phyloP scores from a whole-genome alignment of 2,113 vertebrate genomes.

The Lamprologus ornatipinnis region DNA sequence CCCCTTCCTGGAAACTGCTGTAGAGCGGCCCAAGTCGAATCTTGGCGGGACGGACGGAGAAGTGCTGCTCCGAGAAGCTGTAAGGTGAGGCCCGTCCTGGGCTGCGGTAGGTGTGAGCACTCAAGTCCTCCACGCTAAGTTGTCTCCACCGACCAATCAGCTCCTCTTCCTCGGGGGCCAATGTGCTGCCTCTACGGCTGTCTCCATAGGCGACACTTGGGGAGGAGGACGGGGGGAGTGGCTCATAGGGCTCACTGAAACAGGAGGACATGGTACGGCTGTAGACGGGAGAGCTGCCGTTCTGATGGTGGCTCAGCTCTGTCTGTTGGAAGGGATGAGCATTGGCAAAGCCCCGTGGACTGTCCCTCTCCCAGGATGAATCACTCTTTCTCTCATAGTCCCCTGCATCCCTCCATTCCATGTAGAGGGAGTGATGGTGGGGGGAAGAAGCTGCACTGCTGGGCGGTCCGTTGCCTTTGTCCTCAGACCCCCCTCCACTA shows the following conservation, averaged over 20 bases:
- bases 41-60: constrained; percentile 74
- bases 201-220: constrained; percentile 81
- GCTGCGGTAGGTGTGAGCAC: constrained; percentile 80
- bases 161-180: constrained; percentile 80
- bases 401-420: constrained; percentile 82
- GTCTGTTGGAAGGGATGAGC: constrained; percentile 76
- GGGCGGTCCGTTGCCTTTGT: constrained; percentile 83
- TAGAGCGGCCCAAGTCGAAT: constrained; percentile 86
- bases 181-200: constrained; percentile 74
- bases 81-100: constrained; percentile 80
- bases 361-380: constrained; percentile 80
- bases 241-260: constrained; percentile 85
- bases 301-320: constrained; percentile 77
- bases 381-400: constrained; percentile 84
- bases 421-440: constrained; percentile 86
- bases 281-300: constrained; percentile 80
- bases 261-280: constrained; percentile 84
- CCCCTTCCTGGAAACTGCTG: constrained; percentile 92
- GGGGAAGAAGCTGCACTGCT: constrained; percentile 85
- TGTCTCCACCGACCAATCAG: constrained; percentile 86
- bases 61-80: constrained; percentile 89
- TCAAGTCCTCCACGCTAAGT: constrained; percentile 87
- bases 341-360: constrained; percentile 77
- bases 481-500: constrained; percentile 83
- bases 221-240: constrained; percentile 80